Evolutionary conservation across 2,113 vertebrate genomes (phyloP), one percentile per base, ranked within the genome.

Genomic region (Apodemus sylvaticus): DNA sequence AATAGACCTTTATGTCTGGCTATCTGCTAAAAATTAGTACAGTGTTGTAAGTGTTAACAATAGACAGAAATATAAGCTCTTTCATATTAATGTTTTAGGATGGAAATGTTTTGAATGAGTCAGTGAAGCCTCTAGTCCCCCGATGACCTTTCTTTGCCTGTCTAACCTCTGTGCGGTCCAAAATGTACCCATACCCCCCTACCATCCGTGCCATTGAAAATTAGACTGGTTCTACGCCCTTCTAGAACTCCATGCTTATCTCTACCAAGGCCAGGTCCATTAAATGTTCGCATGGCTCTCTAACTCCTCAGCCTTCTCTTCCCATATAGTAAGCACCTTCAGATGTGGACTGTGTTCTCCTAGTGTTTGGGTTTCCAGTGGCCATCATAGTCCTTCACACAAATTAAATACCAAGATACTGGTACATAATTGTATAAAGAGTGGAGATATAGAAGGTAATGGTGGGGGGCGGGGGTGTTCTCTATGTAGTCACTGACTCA

Each of bases 1-100:
- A 96, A 96, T 74, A 96, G 87, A 79, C 24, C 13, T 96, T 95
- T 90, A 86, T 97, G 51, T 91, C 96, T 89, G 7, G 60, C 96
- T 95, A 79, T 55, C 45, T 93, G 73, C 74, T 91, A 93, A 92
- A 96, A 97, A 96, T 91, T 83, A 86, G 60, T 86, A 34, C 10
- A 68, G 10, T 94, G 55, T 96, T 70, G 3, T 45, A 93, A 96
- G 13, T 82, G 58, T 97, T 78, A 66, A 90, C 91, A 92, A 64
- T 45, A 93, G 79, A 88, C 29, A 91, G 62, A 86, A 91, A 81
- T 94, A 13, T 93, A 93, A 70, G 86, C 60, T 93, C 87, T 66
- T 36, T 3, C 48, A 16, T 90, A 86, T 97, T 96, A 95, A 42
- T 97, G 78, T 93, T 93, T 93, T 71, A 12, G 53, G 85, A 79